Conservation (phyloP, 2,888 invertebrate genomes). For the Drosophila quinaria region DNA sequence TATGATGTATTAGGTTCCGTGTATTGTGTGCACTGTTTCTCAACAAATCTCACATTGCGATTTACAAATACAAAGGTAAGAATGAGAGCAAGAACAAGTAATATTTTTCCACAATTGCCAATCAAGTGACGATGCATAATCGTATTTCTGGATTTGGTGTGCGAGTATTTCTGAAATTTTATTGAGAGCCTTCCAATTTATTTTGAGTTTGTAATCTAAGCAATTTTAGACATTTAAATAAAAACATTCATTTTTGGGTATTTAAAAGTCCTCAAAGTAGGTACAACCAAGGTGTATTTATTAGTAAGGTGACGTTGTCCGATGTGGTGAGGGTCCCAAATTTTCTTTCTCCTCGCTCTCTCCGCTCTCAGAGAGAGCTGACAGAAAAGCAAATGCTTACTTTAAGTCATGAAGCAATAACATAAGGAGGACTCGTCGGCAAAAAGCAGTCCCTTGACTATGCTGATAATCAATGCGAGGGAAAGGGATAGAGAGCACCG, state of each 20-base stretch:
- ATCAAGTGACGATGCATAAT: slow-evolving; percentile 11
- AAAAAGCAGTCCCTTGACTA: too few relatives aligned
- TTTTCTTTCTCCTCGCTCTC: too few relatives aligned
- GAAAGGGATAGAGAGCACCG: too few relatives aligned
- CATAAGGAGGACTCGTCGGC: too few relatives aligned
- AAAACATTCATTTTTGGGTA: too few relatives aligned
- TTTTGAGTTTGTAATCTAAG: background rate
- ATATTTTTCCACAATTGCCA: slow-evolving; percentile 1
- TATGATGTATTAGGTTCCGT: background rate
- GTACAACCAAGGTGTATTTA: too few relatives aligned
- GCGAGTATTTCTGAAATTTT: background rate
- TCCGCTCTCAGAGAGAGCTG: too few relatives aligned
- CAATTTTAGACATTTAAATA: background rate
- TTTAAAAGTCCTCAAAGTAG: background rate
- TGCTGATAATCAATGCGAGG: too few relatives aligned
- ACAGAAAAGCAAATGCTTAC: too few relatives aligned
- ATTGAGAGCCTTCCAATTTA: slow-evolving; percentile 1
- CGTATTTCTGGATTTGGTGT: background rate
- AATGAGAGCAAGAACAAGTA: background rate
- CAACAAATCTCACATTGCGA: background rate
- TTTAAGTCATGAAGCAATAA: too few relatives aligned
- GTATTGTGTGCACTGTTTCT: background rate
- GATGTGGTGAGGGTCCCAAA: too few relatives aligned
- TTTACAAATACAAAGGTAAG: slow-evolving; percentile 11
- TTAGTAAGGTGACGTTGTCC: too few relatives aligned